A percentile compares a stretch with the other conserved stretches of the same genome.
phyloP scores from a whole-genome alignment of 1,140 invertebrate genomes.

The Diachasmimorpha longicaudata region DNA sequence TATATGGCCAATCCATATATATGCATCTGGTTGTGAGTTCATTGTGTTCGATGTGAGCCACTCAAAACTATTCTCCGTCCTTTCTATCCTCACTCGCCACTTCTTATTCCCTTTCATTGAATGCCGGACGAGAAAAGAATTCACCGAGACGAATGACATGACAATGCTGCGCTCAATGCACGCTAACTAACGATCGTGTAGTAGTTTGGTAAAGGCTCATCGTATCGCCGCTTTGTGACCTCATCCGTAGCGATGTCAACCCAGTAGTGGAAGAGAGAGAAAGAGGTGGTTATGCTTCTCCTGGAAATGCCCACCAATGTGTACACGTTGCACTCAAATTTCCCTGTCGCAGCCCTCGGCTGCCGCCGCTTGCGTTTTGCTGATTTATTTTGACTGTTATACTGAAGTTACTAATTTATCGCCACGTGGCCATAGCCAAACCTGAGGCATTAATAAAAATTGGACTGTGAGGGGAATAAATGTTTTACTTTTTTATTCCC shows the following conservation, averaged over 20 bases:
- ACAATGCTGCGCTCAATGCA: constrained; percentile 46
- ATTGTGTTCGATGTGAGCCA: constrained; percentile 6
- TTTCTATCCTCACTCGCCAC: neutral
- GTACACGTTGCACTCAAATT: neutral
- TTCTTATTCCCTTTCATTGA: constrained; percentile 22
- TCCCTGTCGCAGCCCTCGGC: neutral
- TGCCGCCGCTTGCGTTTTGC: constrained; percentile 27
- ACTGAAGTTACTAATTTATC: constrained; percentile 44
- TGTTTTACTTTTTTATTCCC: too few relatives aligned
- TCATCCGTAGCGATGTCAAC: neutral
- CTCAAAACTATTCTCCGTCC: neutral
- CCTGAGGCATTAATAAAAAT: too few relatives aligned
- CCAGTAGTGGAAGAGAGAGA: neutral
- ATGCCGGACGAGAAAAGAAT: constrained; percentile 32
- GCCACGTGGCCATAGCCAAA: neutral
- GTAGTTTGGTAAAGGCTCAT: constrained; percentile 34
- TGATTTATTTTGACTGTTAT: constrained; percentile 18
- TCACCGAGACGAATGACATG: constrained; percentile 38
- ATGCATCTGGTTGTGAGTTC: constrained; percentile 2
- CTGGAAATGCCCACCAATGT: neutral
- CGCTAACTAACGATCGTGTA: constrained; percentile 44
- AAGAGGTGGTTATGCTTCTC: neutral
- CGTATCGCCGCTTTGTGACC: constrained; percentile 35
- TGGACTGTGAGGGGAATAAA: too few relatives aligned
- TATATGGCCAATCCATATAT: constrained; percentile 12